phyloP scores from a whole-genome alignment of 2,113 vertebrate species.

The Lichenostomus cassidix region DNA sequence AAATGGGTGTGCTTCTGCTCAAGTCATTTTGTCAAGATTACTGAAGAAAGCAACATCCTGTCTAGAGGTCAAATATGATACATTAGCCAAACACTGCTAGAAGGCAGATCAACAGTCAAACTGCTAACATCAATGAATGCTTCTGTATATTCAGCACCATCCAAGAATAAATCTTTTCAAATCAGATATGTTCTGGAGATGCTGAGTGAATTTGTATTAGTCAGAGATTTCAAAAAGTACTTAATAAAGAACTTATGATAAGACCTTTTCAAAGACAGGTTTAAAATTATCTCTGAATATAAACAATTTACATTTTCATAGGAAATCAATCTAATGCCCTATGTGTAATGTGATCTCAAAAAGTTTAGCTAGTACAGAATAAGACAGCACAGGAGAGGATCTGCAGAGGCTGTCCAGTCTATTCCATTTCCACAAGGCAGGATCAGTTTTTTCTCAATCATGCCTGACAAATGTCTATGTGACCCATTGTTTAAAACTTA shows the following conservation, averaged over 20 bases:
- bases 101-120: neutral
- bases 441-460: neutral
- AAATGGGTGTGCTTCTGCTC: neutral
- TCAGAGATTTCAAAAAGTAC: neutral
- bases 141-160: neutral
- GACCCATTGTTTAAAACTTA: neutral
- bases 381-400: neutral
- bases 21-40: neutral
- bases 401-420: neutral
- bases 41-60: neutral
- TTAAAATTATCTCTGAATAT: neutral
- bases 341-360: neutral
- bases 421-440: neutral
- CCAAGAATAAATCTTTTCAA: neutral
- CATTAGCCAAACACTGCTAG: neutral
- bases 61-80: neutral
- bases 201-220: neutral
- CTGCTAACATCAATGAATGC: neutral
- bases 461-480: neutral
- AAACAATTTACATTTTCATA: neutral
- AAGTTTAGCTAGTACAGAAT: neutral
- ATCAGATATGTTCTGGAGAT: neutral
- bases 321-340: neutral
- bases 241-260: neutral
- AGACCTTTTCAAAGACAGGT: neutral